These are phyloP conservation scores for Heterodera schachtii DNA, from an alignment of 1,140 invertebrate genomes.

Conservation along the genomic window DNA sequence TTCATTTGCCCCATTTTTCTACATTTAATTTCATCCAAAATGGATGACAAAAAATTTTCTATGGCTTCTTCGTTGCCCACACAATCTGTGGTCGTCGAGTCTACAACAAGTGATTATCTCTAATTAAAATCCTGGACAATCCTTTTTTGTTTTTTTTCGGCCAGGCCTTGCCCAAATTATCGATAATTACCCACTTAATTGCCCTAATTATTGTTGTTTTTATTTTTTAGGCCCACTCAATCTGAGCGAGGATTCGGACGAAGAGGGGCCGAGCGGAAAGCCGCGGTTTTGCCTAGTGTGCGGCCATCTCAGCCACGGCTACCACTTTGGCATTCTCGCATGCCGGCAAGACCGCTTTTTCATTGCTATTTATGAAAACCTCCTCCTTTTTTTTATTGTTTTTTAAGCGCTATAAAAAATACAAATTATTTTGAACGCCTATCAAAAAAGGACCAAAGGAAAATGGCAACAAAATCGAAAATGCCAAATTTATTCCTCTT, in stretches of 20 bases:
- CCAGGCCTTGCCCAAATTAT: not conserved
- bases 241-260: not conserved
- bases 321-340: conserved; percentile 52
- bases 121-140: too few relatives aligned
- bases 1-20: too few relatives aligned
- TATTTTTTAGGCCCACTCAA: not conserved
- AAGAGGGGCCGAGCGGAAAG: not conserved
- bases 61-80: not conserved
- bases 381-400: too few relatives aligned
- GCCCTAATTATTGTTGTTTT: not conserved
- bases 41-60: not conserved
- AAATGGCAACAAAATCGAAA: not conserved
- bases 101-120: conserved; percentile 14
- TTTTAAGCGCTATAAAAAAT: too few relatives aligned
- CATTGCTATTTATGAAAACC: not conserved
- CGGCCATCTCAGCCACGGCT: conserved; percentile 50
- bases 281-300: conserved; percentile 39
- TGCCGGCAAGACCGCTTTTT: conserved; percentile 35
- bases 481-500: too few relatives aligned
- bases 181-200: not conserved
- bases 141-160: not conserved
- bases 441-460: too few relatives aligned
- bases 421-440: too few relatives aligned
- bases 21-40: not conserved
- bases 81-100: conserved; percentile 21